Base-by-base conservation (phyloP, 1,140 invertebrate species). In the Panulirus ornatus region DNA sequence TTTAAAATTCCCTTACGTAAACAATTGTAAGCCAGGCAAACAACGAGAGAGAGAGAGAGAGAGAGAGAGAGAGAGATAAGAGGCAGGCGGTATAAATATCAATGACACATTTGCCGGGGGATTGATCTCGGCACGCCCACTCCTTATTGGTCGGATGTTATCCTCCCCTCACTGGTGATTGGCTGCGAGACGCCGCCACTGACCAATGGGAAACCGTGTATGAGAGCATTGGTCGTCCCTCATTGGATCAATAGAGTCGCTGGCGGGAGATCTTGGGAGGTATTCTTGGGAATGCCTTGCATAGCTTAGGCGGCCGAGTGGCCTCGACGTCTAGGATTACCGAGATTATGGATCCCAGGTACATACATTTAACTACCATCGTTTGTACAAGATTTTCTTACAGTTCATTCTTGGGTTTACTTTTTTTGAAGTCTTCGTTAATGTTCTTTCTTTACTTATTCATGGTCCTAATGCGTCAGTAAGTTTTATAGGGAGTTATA, bases 211-310 rank as follows among this genome's bases (percentile, higher is more conserved):
- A 63, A 42, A 54, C 51, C 19, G 88, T 58, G 88, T 82, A 44
- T 44, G 88, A 54, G 88, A 83, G 63, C 88, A 63, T 84, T 75
- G 70, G 79, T 89, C 88, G 88, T 89, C 88, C 70, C 88, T 89
- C 88, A 89, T 84, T 83, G 88, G 88, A 89, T 89, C 88, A 89
- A 89, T 89, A 89, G 63, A 3, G 14, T 19, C 27, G 78, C 27
- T 19, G 34, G 70, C 11, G 70, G 42, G 42, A 81, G 42, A 81
- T 42, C n/a, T n/a, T n/a, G n/a, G n/a, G n/a, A n/a, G n/a, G n/a
- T n/a, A n/a, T n/a, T n/a, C n/a, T n/a, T n/a, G n/a, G n/a, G n/a
- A n/a, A n/a, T n/a, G n/a, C n/a, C n/a, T n/a, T n/a, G n/a, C n/a
- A n/a, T n/a, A n/a, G n/a, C n/a, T n/a, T n/a, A n/a, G n/a, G n/a